A percentile compares a stretch with the other conserved stretches of the same genome.
Evolutionary conservation across 2,113 vertebrate species (phyloP).

Genomic region (Nestor notabilis): DNA sequence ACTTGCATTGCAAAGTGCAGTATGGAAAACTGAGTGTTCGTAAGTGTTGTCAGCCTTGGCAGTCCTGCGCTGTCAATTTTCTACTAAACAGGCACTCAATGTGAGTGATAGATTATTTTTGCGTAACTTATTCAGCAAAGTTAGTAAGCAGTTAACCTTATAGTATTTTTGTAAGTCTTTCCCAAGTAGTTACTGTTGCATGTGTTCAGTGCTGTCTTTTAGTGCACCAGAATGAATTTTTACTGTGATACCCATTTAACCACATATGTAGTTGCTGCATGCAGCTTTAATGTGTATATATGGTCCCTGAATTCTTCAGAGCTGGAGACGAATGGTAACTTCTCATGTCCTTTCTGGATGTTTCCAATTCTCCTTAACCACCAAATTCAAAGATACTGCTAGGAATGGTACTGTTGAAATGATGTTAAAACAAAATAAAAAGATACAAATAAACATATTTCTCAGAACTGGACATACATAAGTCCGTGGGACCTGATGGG

Average conservation of each 20-base stretch:
- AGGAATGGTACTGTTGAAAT: not conserved
- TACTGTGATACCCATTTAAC: not conserved
- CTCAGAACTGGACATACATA: not conserved
- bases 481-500: not conserved
- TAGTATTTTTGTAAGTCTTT: not conserved
- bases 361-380: not conserved
- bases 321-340: not conserved
- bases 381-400: not conserved
- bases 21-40: not conserved
- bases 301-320: not conserved
- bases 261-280: not conserved
- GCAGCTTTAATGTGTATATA: not conserved
- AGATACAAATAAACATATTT: not conserved
- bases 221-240: not conserved
- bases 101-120: not conserved
- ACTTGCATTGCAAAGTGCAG: not conserved
- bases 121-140: not conserved
- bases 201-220: not conserved
- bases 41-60: not conserved
- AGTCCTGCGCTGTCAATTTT: not conserved
- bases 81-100: not conserved
- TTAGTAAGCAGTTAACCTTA: not conserved
- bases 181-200: not conserved
- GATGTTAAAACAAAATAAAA: not conserved
- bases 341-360: not conserved